These are phyloP conservation scores for Pilophorus perplexus DNA, from an alignment of 2,888 invertebrate genomes.

Conservation along the genomic window DNA sequence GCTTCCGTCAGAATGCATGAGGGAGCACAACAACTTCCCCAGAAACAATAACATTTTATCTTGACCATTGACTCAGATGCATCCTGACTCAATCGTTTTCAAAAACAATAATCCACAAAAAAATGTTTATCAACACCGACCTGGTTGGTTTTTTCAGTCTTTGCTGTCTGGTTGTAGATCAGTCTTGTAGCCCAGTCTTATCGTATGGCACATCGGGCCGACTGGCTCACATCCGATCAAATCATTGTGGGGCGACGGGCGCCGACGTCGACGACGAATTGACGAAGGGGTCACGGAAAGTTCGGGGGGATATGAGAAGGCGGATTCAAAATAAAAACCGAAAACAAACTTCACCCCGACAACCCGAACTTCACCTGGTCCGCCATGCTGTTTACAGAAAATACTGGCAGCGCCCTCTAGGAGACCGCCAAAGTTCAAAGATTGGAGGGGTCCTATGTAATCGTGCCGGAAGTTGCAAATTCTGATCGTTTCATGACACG, in stretches of 20 bases:
- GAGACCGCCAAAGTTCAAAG: no score
- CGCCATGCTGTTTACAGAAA: constrained; percentile 18
- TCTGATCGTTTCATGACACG: no score
- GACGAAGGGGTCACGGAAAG: background rate
- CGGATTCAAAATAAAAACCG: constrained; percentile 24
- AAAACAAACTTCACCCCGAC: constrained; percentile 13
- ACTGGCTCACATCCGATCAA: background rate
- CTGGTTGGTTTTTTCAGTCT: constrained; percentile 48
- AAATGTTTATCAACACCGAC: no score
- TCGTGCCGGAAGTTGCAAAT: no score
- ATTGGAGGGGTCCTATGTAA: no score
- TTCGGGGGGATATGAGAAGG: background rate
- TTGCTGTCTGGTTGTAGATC: constrained; percentile 47
- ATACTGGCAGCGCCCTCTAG: no score
- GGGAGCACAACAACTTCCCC: no score
- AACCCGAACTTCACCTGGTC: background rate
- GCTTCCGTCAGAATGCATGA: no score
- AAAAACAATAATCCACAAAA: no score
- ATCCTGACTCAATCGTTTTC: no score
- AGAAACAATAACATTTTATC: no score
- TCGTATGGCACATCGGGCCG: constrained; percentile 48
- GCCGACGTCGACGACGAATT: background rate
- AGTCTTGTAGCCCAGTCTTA: constrained; percentile 50
- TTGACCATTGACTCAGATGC: no score
- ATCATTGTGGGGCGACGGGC: background rate